A percentile compares a stretch with the other conserved stretches of the same genome.
Evolutionary conservation across 2,888 invertebrate genomes (phyloP).

Genomic region (Limnephilus lunatus): DNA sequence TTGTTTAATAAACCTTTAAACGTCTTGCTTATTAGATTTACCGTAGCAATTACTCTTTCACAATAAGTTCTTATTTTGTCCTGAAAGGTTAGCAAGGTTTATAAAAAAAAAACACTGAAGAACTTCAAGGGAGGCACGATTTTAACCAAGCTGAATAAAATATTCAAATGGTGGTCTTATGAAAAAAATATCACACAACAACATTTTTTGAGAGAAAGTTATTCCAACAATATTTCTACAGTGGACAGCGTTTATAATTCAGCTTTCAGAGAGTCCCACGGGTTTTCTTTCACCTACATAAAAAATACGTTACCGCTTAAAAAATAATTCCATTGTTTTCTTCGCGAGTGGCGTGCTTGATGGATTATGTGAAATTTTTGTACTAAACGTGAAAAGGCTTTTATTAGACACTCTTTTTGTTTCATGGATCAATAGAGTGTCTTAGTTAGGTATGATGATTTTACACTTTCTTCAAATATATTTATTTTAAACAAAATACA

Average conservation of each 20-base stretch:
- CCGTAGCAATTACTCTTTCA: too few species aligned
- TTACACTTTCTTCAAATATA: neutral
- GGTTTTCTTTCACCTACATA: neutral
- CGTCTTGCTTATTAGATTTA: too few species aligned
- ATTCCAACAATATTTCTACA: neutral
- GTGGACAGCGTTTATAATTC: slow-evolving; percentile 2
- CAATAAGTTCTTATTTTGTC: too few species aligned
- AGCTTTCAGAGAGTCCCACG: neutral
- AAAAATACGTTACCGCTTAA: neutral
- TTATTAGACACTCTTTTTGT: neutral
- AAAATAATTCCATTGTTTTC: neutral
- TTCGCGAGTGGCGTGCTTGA: neutral
- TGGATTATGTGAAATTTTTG: neutral
- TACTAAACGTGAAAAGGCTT: neutral
- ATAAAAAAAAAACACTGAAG: too few species aligned
- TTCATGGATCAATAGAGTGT: neutral
- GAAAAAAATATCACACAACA: neutral
- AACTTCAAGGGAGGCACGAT: too few species aligned
- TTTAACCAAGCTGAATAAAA: neutral
- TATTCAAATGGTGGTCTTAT: neutral
- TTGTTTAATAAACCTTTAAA: too few species aligned
- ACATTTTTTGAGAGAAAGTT: neutral
- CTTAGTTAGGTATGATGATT: neutral
- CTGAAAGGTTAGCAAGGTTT: too few species aligned
- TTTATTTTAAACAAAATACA: too few species aligned